Base-by-base conservation (phyloP, 2,888 invertebrate species). In the Andrena chrysosceles region DNA sequence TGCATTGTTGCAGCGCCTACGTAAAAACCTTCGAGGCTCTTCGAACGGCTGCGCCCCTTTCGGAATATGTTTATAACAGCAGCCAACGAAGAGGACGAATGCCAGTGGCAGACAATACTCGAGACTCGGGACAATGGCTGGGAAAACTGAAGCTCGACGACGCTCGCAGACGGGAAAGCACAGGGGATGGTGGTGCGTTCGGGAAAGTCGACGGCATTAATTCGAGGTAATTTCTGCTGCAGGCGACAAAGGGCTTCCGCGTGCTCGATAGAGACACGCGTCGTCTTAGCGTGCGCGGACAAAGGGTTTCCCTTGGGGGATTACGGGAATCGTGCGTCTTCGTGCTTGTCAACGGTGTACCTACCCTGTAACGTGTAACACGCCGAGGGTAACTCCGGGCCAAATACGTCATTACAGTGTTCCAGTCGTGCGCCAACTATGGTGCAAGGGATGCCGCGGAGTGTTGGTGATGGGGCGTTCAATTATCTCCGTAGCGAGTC, bases 181-280 rank as follows among this genome's bases (percentile, higher is more conserved):
- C 13, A 8, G 54, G 60, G 29, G 16, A 5, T 48, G 67, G 33
- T 10, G 48, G 52, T 72, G 64, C 54, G 52, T 73, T 60, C 26
- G 56, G 67, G 60, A 69, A 76, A 72, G 68, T 69, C 59, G 49
- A 59, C 80, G 54, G 77, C 77, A 84, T 84, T 87, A 87, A 87
- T 85, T 77, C 82, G 76, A 71, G 82, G 76, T 87, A 87, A 87
- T 87, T 87, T 78, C 84, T 72, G 72, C 63, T 59, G 56, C 71
- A 74, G 82, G 79, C 80, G 84, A 87, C 87, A 83, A 84, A 87
- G 82, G 74, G 84, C 81, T 74, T 77, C 77, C 54, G 66, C 49
- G 64, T 60, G 84, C 76, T 86, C 77, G 81, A 63, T 42, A 52
- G 59, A 85, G 77, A 63, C 81, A 75, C 79, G 78, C 77, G 71